Base-by-base conservation (phyloP, 1,140 invertebrate species). In the Monomorium pharaonis region DNA sequence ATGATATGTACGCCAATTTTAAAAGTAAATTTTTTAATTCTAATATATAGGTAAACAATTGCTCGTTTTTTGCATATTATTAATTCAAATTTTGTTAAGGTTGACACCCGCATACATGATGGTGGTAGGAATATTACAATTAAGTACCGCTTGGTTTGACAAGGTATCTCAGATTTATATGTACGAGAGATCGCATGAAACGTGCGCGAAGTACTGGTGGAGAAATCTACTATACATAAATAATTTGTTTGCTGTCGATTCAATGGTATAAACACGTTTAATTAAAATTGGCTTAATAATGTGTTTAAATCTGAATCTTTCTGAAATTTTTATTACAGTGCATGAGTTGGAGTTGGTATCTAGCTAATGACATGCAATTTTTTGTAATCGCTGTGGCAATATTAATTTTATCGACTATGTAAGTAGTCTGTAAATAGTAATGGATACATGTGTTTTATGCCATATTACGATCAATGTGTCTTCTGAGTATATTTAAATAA, bases 61-160 rank as follows among this genome's bases (percentile, higher is more conserved):
- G 37, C 37, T 37, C n/a, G 5, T 37, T 37, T 37, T 37, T 37
- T 37, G 4, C n/a, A 37, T 7, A 37, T 37, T 37, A 37, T 6
- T 69, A 33, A 67, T 30, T 72, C 10, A n/a, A 0, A 54, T 54
- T 83, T 56, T 10, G n/a, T 54, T 85, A 85, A 96, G 95, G 83
- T 86, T 96, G 27, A 96, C 94, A 42, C 96, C 89, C 0, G 37
- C 69, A 0, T 96, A 96, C 62, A 91, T 96, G 62, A 93, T 96
- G 84, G 91, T 95, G 0, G 91, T 96, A 47, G 94, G 95, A 62
- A 91, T 96, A 21, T 89, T 95, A 3, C 95, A 96, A 88, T 77
- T 96, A 21, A 94, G 95, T 62, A 94, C 94, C 1, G 92, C 92
- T n/a, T 96, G 95, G 90, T 95, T 95, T 33, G 91, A 90, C 2